A percentile compares a stretch with the other conserved stretches of the same genome.
Evolutionary conservation across 2,113 vertebrate genomes (phyloP).

Genomic region (Uria lomvia): DNA sequence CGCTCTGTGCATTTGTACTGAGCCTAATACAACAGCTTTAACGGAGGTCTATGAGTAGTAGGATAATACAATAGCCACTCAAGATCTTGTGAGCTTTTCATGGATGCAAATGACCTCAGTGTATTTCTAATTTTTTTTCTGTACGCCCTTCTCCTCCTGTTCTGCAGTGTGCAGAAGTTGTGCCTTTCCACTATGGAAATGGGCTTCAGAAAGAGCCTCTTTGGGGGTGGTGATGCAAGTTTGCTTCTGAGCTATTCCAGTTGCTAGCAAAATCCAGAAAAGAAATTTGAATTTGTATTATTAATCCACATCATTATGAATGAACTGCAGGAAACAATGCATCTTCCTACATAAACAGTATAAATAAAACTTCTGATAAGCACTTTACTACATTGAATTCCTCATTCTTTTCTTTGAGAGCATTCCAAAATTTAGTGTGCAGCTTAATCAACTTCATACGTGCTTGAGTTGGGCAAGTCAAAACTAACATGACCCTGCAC

Average conservation of each 20-base stretch:
- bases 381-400: background rate
- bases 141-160: background rate
- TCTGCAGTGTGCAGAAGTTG: background rate
- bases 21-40: background rate
- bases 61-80: background rate
- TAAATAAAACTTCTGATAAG: slow-evolving; percentile 33
- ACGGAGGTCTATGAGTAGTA: background rate
- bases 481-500: slow-evolving; percentile 37
- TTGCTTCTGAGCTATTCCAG: background rate
- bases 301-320: background rate
- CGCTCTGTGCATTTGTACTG: background rate
- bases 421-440: slow-evolving; percentile 21
- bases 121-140: background rate
- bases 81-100: background rate
- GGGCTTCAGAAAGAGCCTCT: background rate
- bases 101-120: background rate
- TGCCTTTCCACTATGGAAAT: background rate
- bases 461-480: slow-evolving; percentile 49
- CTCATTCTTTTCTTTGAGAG: slow-evolving; percentile 42
- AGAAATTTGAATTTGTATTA: background rate
- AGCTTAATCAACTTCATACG: slow-evolving; percentile 39
- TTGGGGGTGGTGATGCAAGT: background rate
- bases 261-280: background rate
- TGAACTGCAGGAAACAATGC: slow-evolving; percentile 2
- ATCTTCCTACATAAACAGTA: slow-evolving; percentile 31